Evolutionary conservation across 2,797 vertebrate genomes (phyloP), one percentile per base, ranked within the genome.

Genomic region (Mycteria americana): DNA sequence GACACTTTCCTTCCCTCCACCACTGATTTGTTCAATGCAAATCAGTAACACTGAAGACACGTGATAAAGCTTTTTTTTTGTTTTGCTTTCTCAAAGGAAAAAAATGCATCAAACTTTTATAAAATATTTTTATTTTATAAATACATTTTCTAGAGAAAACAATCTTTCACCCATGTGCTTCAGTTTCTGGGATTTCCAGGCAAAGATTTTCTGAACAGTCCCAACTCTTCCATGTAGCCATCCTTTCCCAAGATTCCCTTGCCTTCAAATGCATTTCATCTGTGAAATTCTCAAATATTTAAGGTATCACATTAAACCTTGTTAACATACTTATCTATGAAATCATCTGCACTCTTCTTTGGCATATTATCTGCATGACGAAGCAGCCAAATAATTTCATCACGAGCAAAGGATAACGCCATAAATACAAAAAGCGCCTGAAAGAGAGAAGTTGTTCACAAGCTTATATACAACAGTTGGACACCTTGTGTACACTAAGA

Each of bases 381-480:
- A 77, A 99, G 99, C 24, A 99, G 98, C 99, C 99, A 99, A 96
- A 99, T 99, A 94, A 99, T 99, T 98, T 99, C 99, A 97, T 99
- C 99, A 18, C 99, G 99, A 93, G 99, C 99, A 89, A 99, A 99
- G 5, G 99, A 99, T 93, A 99, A 97, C 9, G 99, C 99, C 99
- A 99, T 99, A 98, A 99, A 99, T 60, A 99, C 99, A 97, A 99
- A 99, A 82, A 99, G 98, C 23, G 99, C 99, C 99, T 99, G 62
- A 48, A 53, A 94, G 96, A 79, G 14, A 87, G 53, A 67, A 96
- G 21, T 57, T 22, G n/a, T 81, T 88, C 48, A 39, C 41, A 51
- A 72, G n/a, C 13, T 39, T 41, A 35, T 1, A 51, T 11, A 33
- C 11, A 62, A n/a, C 6, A 86, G 41, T 2, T 60, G 43, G 51